phyloP scores from a whole-genome alignment of 35 echinoderm and acorn worm genomes.

The Hemicentrotus pulcherrimus region DNA sequence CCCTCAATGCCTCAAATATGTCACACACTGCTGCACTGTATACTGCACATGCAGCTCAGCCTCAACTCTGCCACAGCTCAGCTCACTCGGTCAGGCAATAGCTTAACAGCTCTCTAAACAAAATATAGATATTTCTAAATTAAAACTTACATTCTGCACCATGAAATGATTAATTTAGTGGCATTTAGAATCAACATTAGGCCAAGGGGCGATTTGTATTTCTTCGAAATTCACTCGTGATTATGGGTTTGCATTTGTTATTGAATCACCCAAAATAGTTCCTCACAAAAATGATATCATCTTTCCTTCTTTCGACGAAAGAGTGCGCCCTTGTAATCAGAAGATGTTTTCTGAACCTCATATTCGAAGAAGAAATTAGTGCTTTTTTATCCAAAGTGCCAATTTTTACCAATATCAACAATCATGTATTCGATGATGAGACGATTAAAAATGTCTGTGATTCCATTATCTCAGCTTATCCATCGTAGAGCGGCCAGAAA shows the following conservation, averaged over 20 bases:
- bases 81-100: no score
- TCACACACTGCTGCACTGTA: no score
- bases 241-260: background rate
- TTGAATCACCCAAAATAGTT: constrained; percentile 11
- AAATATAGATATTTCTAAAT: no score
- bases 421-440: background rate
- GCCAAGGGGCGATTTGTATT: background rate
- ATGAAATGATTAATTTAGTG: background rate
- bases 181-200: background rate
- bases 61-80: no score
- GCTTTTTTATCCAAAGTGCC: background rate
- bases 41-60: no score
- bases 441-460: background rate
- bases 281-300: background rate
- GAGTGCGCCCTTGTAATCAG: background rate
- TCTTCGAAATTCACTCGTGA: background rate
- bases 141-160: constrained; percentile 3
- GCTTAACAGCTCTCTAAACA: no score
- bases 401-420: background rate
- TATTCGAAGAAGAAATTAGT: background rate
- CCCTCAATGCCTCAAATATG: no score
- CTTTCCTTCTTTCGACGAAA: background rate
- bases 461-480: background rate
- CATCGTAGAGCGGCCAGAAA: background rate
- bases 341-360: background rate